These are phyloP conservation scores for Cottus gobio DNA, from an alignment of 2,113 vertebrate species.

Conservation along the genomic window DNA sequence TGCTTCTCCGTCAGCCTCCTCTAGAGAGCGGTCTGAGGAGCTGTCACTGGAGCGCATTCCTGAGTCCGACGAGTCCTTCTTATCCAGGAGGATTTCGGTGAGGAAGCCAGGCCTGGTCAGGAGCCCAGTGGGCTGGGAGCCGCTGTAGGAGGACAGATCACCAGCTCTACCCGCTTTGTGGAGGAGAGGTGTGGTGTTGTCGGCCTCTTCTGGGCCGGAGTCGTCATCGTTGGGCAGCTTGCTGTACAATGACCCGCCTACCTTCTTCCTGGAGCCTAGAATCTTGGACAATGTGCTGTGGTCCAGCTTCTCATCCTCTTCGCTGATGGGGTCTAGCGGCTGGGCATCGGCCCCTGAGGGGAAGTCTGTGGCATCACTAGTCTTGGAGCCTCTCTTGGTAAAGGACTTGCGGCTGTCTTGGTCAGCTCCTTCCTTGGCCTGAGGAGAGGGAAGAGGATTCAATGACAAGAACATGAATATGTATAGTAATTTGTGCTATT, in stretches of 20 bases:
- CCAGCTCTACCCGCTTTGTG: conserved; percentile 75
- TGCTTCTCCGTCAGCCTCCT: conserved; percentile 84
- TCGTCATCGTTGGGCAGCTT: conserved; percentile 95
- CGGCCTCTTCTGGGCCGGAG: conserved; percentile 90
- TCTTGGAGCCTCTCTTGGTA: conserved; percentile 85
- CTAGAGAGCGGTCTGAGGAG: conserved; percentile 91
- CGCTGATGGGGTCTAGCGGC: conserved; percentile 94
- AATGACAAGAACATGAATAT: conserved; percentile 56
- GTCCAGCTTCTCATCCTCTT: conserved; percentile 96
- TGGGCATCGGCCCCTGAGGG: conserved; percentile 86
- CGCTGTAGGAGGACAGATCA: conserved; percentile 53
- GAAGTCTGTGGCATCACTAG: conserved; percentile 87
- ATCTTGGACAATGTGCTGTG: conserved; percentile 86
- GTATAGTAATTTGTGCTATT: conserved; percentile 32
- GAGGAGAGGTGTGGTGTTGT: conserved; percentile 94
- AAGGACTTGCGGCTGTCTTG: conserved; percentile 90
- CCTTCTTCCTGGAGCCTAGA: conserved; percentile 86
- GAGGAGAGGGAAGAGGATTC: conserved; percentile 47
- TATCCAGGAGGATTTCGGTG: conserved; percentile 88
- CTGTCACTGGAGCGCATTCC: conserved; percentile 92
- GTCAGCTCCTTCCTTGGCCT: conserved; percentile 86
- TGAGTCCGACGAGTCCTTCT: conserved; percentile 95
- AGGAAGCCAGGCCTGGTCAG: conserved; percentile 87
- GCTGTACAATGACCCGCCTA: conserved; percentile 87
- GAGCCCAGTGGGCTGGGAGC: conserved; percentile 77